Base-by-base conservation (phyloP, 2,113 vertebrate genomes). In the Silurus asotus region DNA sequence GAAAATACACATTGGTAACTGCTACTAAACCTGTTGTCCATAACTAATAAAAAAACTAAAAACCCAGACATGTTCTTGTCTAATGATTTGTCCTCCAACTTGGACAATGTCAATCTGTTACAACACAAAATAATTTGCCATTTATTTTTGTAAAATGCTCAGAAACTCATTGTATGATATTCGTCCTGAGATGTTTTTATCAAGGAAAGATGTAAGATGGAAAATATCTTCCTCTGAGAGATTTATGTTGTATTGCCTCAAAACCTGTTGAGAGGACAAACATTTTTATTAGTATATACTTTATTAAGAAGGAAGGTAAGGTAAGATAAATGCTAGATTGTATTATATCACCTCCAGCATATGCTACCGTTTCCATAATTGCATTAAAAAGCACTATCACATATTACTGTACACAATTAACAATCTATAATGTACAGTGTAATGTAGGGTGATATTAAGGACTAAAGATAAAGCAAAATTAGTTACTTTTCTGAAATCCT, bases 131-230 rank as follows among this genome's bases (percentile, higher is more conserved):
- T 1, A 48, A 10, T 19, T 53, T 17, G 48, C n/a, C 74, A 51
- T n/a, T 92, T 93, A 95, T 91, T 92, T 91, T n/a, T 95, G 86
- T 83, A 96, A 96, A 0, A 91, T 92, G n/a, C 51, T 59, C 9
- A 97, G 93, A 92, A 96, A 97, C 91, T 94, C 94, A 65, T 95
- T 94, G 91, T 93, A 96, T 88, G 91, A 91, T 87, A 95, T 92
- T 80, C 90, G 92, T 65, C 94, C 94, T 37, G 94, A 92, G n/a
- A 95, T 90, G 5, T 83, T 84, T 91, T 92, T 95, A 90, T 96
- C 95, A 5, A 93, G 95, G 81, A 93, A 94, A 84, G 95, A 94
- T 23, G 92, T 92, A 82, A 96, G 88, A 74, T 93, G 93, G 89
- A 95, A 95, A 81, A 96, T 91, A 65, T 95, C 95, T 23, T 96